Evolutionary conservation across 2,113 vertebrate species (phyloP).

Genomic region (Oryzias curvinotus): DNA sequence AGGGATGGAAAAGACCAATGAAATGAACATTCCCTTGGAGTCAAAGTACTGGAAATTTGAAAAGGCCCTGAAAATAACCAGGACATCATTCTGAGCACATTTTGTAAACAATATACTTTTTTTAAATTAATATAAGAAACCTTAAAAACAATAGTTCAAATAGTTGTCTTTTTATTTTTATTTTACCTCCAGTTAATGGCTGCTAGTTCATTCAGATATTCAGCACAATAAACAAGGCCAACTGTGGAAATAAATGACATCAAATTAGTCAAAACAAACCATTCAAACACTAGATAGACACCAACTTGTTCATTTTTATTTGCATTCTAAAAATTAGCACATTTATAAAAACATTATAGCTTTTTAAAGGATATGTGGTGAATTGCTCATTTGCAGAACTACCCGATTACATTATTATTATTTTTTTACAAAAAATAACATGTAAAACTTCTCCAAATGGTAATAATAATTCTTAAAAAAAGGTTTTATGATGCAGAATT

Average conservation of each 20-base stretch:
- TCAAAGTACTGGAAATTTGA: conserved; percentile 96
- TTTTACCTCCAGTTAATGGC: conserved; percentile 93
- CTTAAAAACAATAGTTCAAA: background rate
- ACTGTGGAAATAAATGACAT: conserved; percentile 69
- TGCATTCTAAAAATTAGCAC: background rate
- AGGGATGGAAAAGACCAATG: conserved; percentile 87
- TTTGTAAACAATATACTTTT: background rate
- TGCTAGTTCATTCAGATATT: conserved; percentile 93
- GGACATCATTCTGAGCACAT: background rate
- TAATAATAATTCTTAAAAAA: no score
- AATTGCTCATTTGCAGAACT: no score
- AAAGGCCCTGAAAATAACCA: conserved; percentile 79
- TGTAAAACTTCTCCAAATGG: no score
- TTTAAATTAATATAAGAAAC: no score
- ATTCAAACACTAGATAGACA: background rate
- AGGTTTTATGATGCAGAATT: no score
- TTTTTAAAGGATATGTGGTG: no score
- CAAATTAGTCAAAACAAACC: background rate
- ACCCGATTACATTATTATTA: no score
- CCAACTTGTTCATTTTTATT: background rate
- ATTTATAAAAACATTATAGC: background rate
- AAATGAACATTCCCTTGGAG: conserved; percentile 97
- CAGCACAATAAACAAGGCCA: conserved; percentile 84
- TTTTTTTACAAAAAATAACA: no score
- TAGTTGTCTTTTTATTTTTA: no score